Base-by-base conservation (phyloP, 1,140 invertebrate genomes). In the Drosophila malerkotliana region DNA sequence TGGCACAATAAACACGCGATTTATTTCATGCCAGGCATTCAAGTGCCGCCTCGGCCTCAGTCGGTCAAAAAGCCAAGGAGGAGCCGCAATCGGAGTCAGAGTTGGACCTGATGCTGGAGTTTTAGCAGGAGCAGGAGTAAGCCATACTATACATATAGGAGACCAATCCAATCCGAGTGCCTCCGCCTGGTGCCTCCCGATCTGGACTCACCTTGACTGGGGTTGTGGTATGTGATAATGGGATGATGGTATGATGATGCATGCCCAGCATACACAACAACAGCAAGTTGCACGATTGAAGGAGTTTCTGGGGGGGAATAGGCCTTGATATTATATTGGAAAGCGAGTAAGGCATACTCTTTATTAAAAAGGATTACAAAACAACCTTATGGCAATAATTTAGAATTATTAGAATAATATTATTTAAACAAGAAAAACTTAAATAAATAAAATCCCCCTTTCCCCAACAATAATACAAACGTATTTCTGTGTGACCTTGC, bases 1-100 rank as follows among this genome's bases (percentile, higher is more conserved):
- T 88, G 83, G 83, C 83, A 88, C 83, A 88, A 88, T 88, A 88
- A 88, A 88, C 83, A 88, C 83, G 83, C 83, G 83, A 88, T 88
- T 88, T 88, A 88, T 88, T 88, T 88, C 83, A 88, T 87, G 83
- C 83, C 84, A 61, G 77, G 83, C 83, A 88, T 88, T 83, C 83
- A 88, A 88, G 83, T 88, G 75, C 75, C 72, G 83, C 83, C 83
- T 80, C 81, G 85, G 74, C 82, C 78, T 76, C 82, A 85, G 74
- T 85, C 78, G 82, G 81, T 85, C 81, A 87, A 74, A 87, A 74
- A 74, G 82, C 61, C 68, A 71, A 87, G 82, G 68, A 81, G 82
- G 68, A 76, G 78, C 64, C 45, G 4, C 34, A 51, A 39, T 5
- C 52, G 9, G 24, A 66, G 51, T 18, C 15, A 5, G 34, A 56